Evolutionary conservation across 1,140 invertebrate species (phyloP), one percentile per base, ranked within the genome.

Genomic region (Hermetia illucens): DNA sequence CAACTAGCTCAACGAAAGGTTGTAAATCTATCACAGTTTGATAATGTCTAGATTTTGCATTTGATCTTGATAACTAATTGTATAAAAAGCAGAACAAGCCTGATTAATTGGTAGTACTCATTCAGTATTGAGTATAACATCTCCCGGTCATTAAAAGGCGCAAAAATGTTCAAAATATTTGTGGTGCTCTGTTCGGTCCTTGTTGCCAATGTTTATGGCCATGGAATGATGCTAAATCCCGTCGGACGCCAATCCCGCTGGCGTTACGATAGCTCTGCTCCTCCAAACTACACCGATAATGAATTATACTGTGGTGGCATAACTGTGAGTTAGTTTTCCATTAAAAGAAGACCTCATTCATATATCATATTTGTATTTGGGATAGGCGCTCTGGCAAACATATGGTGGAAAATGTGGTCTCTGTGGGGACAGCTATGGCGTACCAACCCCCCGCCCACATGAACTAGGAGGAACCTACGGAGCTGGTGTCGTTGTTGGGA

Each of bases 161-260:
- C n/a, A n/a, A n/a, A n/a, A n/a, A n/a, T n/a, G n/a, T n/a, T n/a
- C n/a, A n/a, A n/a, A n/a, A n/a, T n/a, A n/a, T n/a, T n/a, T n/a
- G n/a, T n/a, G n/a, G n/a, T n/a, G n/a, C n/a, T n/a, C n/a, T n/a
- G n/a, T n/a, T n/a, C n/a, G n/a, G n/a, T n/a, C n/a, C n/a, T n/a
- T n/a, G n/a, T n/a, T n/a, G n/a, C n/a, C n/a, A n/a, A n/a, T n/a
- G n/a, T n/a, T n/a, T n/a, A n/a, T 25, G 69, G 71, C 5, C 81
- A 85, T 61, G 82, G 80, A 8, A 72, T 75, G 60, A 57, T 84
- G 49, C 52, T 79, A 43, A 67, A 75, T 42, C 81, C 81, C 0
- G 68, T 75, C 4, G 71, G 73, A 36, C 67, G 81, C 39, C 71
- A 71, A 40, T 69, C 71, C 18, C 62, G 76, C 21, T 82, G 77